A percentile compares a stretch with the other conserved stretches of the same genome.
phyloP scores from a whole-genome alignment of 2,113 vertebrate genomes.

The Percina caprodes region DNA sequence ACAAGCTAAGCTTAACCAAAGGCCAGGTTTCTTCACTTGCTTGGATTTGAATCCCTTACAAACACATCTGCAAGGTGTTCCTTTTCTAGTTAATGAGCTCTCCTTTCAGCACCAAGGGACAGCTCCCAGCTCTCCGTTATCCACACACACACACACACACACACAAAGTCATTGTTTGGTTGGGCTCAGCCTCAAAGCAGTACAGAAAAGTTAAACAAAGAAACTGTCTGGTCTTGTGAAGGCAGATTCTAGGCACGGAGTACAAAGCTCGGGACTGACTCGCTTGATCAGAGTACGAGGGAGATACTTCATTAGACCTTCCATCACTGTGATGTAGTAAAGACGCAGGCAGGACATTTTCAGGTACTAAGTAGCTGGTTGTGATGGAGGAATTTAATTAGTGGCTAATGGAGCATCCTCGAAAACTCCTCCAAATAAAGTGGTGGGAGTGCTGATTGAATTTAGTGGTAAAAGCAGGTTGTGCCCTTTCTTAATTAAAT shows the following conservation, averaged over 20 bases:
- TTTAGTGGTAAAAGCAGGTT: background rate
- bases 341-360: conserved; percentile 11
- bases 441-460: conserved; percentile 15
- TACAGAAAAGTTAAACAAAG: conserved; percentile 37
- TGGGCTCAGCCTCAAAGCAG: conserved; percentile 43
- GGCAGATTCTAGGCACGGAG: conserved; percentile 13
- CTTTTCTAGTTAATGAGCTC: conserved; percentile 50
- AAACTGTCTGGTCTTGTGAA: conserved; percentile 42
- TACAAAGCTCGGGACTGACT: conserved; percentile 37
- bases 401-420: conserved; percentile 43
- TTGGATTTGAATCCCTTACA: background rate
- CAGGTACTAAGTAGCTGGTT: conserved; percentile 12
- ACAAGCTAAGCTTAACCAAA: background rate
- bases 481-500: conserved; percentile 30
- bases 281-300: conserved; percentile 41
- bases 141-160: background rate
- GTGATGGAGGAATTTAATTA: conserved; percentile 41
- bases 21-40: background rate
- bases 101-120: conserved; percentile 61
- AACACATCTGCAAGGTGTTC: conserved; percentile 21
- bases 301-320: conserved; percentile 33
- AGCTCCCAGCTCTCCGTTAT: conserved; percentile 32
- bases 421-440: conserved; percentile 13
- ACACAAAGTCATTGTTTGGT: conserved; percentile 35
- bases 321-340: conserved; percentile 14